Evolutionary conservation across 2,888 invertebrate genomes (phyloP).

Genomic region (Tenthredo livida): DNA sequence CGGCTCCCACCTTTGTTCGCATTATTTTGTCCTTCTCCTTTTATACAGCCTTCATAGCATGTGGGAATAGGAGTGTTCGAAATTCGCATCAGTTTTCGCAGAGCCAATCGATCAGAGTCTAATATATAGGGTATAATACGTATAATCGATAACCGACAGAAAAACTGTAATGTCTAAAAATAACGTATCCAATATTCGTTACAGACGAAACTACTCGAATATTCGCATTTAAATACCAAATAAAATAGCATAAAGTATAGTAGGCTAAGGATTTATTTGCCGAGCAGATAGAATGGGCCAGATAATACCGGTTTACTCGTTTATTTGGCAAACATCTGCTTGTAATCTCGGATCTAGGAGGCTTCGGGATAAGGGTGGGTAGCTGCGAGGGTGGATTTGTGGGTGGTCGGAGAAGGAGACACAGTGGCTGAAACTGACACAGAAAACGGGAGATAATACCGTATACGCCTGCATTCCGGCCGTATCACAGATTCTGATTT

Average conservation of each 20-base stretch:
- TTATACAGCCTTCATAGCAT: background rate
- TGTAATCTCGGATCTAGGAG: constrained; percentile 62
- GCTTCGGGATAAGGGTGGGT: constrained; percentile 55
- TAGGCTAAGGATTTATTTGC: constrained; percentile 60
- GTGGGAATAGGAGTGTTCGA: constrained; percentile 13
- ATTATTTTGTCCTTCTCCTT: background rate
- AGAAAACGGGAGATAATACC: constrained; percentile 74
- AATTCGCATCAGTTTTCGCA: background rate
- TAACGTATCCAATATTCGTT: background rate
- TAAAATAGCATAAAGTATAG: constrained; percentile 55
- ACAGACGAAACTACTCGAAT: background rate
- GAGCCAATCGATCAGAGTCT: background rate
- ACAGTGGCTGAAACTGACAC: constrained; percentile 62
- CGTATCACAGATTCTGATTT: background rate
- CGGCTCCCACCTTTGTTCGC: background rate
- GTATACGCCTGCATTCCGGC: constrained; percentile 67
- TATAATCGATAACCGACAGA: background rate
- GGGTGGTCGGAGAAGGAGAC: constrained; percentile 2
- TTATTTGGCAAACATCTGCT: constrained; percentile 64
- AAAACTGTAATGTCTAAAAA: background rate
- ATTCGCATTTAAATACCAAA: constrained; percentile 50
- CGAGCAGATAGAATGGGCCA: constrained; percentile 57
- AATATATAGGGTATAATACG: background rate
- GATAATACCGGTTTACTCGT: constrained; percentile 58
- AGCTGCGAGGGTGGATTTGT: constrained; percentile 53